Percentiles rank a stretch among this genome's conserved stretches.
These are phyloP conservation scores for Mesoligia furuncula DNA, from an alignment of 2,888 invertebrate species.

Conservation along the genomic window DNA sequence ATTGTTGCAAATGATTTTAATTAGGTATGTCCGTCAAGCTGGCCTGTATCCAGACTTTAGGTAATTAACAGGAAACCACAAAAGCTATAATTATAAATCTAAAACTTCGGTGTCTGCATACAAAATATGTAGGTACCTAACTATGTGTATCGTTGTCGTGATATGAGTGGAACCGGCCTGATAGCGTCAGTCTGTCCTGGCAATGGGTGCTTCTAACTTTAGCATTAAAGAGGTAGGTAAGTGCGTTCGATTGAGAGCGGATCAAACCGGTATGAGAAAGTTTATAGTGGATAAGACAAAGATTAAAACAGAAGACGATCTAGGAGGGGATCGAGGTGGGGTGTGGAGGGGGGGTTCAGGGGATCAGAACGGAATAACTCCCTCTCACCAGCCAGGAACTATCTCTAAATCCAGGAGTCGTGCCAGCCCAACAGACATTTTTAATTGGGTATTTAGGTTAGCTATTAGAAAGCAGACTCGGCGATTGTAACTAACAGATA, in stretches of 20 bases:
- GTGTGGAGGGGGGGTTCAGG: too few relatives aligned
- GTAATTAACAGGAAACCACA: not conserved
- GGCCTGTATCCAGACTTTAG: not conserved
- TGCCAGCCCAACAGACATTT: not conserved
- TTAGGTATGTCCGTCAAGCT: not conserved
- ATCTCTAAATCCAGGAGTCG: not conserved
- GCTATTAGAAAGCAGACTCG: conserved; percentile 4
- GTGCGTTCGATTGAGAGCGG: too few relatives aligned
- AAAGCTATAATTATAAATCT: not conserved
- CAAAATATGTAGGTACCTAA: too few relatives aligned
- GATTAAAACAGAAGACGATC: too few relatives aligned
- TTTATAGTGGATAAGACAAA: too few relatives aligned
- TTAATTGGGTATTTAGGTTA: conserved; percentile 26
- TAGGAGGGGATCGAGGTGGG: too few relatives aligned
- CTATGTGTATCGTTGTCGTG: not conserved
- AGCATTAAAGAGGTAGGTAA: not conserved
- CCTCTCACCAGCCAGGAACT: not conserved
- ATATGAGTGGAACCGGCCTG: not conserved
- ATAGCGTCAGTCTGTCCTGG: not conserved
- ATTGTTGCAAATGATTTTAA: conserved; percentile 21
- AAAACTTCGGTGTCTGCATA: not conserved
- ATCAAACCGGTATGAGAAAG: too few relatives aligned
- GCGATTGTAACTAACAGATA: conserved; percentile 6
- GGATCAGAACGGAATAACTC: too few relatives aligned
- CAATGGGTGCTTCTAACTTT: not conserved